Evolutionary conservation across 2,797 vertebrate genomes (phyloP).

Genomic region (Coreius guichenoti): DNA sequence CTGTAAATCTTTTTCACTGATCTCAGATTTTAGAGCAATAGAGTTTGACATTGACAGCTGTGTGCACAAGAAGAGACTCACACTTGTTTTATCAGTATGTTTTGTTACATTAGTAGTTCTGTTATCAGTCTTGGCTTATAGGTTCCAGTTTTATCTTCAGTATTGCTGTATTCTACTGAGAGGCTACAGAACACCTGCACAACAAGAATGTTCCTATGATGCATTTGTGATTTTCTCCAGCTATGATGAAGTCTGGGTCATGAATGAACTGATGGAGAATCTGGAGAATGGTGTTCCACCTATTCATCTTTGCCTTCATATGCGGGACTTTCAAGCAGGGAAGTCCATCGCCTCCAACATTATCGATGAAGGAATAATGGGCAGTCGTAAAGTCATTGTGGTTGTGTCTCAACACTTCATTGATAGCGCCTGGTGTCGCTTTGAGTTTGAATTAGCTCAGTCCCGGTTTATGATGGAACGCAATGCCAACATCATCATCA

Average conservation of each 20-base stretch:
- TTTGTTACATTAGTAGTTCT: conserved; percentile 25
- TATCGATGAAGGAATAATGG: no score
- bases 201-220: conserved; percentile 70
- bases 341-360: conserved; percentile 76
- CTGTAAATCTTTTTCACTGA: conserved; percentile 62
- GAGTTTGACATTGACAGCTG: conserved; percentile 60
- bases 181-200: conserved; percentile 44
- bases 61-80: conserved; percentile 34
- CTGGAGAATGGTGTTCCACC: conserved; percentile 77
- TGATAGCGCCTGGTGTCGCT: no score
- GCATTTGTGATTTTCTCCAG: conserved; percentile 86
- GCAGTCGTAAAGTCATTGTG: no score
- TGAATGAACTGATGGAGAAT: conserved; percentile 77
- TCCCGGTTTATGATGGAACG: no score
- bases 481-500: conserved; percentile 78
- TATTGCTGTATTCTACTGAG: conserved; percentile 54
- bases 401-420: no score
- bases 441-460: no score
- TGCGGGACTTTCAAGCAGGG: conserved; percentile 80
- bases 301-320: conserved; percentile 80
- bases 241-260: conserved; percentile 82
- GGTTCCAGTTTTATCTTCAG: conserved; percentile 53
- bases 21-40: conserved; percentile 27
- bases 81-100: conserved; percentile 23
- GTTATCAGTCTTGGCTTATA: conserved; percentile 41